phyloP scores from a whole-genome alignment of 2,797 vertebrate genomes.

The Nannoperca obscura region DNA sequence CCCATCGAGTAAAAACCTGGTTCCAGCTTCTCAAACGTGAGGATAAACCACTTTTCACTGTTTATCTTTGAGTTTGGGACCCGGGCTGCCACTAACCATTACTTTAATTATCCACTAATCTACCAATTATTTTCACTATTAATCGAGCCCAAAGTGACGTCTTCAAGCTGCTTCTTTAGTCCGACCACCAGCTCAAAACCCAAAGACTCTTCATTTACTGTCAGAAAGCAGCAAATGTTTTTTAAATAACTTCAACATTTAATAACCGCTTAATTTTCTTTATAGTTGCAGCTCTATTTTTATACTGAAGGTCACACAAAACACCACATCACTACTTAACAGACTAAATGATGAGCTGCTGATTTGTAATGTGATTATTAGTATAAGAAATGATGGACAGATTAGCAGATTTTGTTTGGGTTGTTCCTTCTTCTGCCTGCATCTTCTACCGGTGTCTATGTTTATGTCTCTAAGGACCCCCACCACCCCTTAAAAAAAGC shows the following conservation, averaged over 20 bases:
- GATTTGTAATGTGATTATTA: neutral
- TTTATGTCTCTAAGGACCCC: neutral
- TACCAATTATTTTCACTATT: too few species aligned
- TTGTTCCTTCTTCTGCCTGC: neutral
- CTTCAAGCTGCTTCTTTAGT: too few species aligned
- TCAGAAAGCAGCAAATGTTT: too few species aligned
- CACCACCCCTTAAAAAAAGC: neutral
- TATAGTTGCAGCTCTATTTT: too few species aligned
- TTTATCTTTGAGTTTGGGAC: neutral
- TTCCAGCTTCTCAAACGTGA: neutral
- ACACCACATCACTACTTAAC: neutral
- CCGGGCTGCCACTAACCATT: too few species aligned
- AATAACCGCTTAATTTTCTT: too few species aligned
- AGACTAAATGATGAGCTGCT: neutral
- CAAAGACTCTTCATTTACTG: too few species aligned
- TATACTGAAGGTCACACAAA: neutral
- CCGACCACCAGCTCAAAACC: too few species aligned
- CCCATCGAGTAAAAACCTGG: too few species aligned
- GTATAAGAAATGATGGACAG: neutral
- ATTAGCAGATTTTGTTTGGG: neutral
- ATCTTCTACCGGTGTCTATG: neutral
- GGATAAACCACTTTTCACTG: neutral
- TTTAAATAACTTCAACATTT: too few species aligned
- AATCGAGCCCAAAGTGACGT: too few species aligned
- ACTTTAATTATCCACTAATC: too few species aligned